Evolutionary conservation across 2,113 vertebrate species (phyloP), one percentile per base, ranked within the genome.

Genomic region (Litocranius walleri): DNA sequence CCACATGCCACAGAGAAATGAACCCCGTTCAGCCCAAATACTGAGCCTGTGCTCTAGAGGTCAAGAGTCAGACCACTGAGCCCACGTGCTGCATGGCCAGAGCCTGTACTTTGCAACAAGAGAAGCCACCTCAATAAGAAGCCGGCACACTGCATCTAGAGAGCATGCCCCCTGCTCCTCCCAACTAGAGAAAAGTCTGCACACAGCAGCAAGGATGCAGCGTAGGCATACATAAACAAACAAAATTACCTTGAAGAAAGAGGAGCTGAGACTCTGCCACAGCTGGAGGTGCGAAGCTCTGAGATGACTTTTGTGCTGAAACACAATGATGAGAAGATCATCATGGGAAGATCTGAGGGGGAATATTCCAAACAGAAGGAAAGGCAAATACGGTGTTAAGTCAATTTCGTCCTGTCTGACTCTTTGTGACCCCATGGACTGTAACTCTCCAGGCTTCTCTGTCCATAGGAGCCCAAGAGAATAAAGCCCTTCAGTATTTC

Each of bases 341-440:
- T 36, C 5, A 19, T 4, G 10, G n/a, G 43, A 87, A 23, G 17
- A 7, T 13, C 25, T 54, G 25, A 67, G 29, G 13, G 25, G 45
- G 12, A 54, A 7, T 1, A 50, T 25, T 48, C 13, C 4, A 19
- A 57, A 45, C 12, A 54, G 50, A 89, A 93, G 17, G 7, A 27
- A 27, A 6, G 10, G 10, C 4, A 36, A 14, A 33, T 5, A 4
- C 1, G 0, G n/a, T 71, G 19, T 40, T 23, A 40, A 71, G n/a
- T 40, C n/a, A 71, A 1, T 23, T 71, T 40, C 2, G 0, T 71
- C 19, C 67, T 40, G 67, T 71, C 67, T 12, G 19, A 40, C 19
- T 40, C n/a, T 40, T 12, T 71, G 67, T 12, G n/a, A 71, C n/a
- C 67, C 67, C n/a, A 71, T 40, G 67, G 9, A 71, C n/a, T 71